A percentile compares a stretch with the other conserved stretches of the same genome.
Evolutionary conservation across 2,113 vertebrate genomes (phyloP).

Genomic region (Misgurnus anguillicaudatus): DNA sequence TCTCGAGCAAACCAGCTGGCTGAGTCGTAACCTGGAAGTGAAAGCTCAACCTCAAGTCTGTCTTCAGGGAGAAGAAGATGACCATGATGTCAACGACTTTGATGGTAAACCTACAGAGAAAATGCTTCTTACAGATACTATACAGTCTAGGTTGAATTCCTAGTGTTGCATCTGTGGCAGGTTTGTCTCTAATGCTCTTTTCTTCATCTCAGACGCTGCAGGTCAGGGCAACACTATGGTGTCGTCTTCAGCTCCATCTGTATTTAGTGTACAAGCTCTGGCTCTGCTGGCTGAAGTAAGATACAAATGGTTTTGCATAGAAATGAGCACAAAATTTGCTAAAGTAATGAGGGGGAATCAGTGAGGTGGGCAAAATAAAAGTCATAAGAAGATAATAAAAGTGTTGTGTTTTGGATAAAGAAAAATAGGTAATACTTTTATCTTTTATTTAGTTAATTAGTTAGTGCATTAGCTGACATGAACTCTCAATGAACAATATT

Average conservation of each 20-base stretch:
- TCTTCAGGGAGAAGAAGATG: slow-evolving; percentile 79
- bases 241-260: slow-evolving; percentile 89
- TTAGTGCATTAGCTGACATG: too few species aligned
- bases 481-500: too few species aligned
- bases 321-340: background rate
- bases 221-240: slow-evolving; percentile 84
- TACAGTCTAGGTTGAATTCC: background rate
- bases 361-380: background rate
- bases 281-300: slow-evolving; percentile 91
- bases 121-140: background rate
- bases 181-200: background rate
- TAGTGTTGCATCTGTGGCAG: too few species aligned
- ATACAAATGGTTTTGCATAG: background rate
- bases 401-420: too few species aligned
- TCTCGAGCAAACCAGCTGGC: slow-evolving; percentile 97
- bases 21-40: slow-evolving; percentile 94
- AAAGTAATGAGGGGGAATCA: background rate
- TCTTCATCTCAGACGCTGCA: slow-evolving; percentile 71
- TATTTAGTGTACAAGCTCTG: slow-evolving; percentile 95
- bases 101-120: slow-evolving; percentile 68
- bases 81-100: slow-evolving; percentile 74
- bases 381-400: background rate
- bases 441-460: too few species aligned
- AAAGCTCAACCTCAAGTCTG: slow-evolving; percentile 93
- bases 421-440: too few species aligned